These are phyloP conservation scores for Rutpela maculata DNA, from an alignment of 2,888 invertebrate species.

Conservation along the genomic window DNA sequence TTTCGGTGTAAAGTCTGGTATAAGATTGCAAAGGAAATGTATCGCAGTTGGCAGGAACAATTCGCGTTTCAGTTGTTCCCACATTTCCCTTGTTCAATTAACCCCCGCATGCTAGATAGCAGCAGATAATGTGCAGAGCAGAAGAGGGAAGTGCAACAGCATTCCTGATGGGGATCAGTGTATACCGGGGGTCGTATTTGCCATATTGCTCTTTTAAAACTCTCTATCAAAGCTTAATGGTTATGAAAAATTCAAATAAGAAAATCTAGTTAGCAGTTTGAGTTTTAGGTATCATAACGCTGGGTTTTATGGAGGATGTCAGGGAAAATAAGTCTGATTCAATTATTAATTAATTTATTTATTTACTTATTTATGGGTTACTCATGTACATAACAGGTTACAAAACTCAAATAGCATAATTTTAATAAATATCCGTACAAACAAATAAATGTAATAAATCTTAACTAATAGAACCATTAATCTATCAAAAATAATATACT, in stretches of 20 bases:
- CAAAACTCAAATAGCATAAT: too few species aligned
- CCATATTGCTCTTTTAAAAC: constrained; percentile 17
- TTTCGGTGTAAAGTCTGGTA: constrained; percentile 16
- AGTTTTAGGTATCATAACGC: not conserved
- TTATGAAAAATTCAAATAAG: constrained; percentile 43
- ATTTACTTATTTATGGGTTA: too few species aligned
- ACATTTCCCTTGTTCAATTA: constrained; percentile 57
- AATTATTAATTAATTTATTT: too few species aligned
- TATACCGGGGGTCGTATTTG: constrained; percentile 25
- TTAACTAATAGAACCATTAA: too few species aligned
- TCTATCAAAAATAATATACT: too few species aligned
- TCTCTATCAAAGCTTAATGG: constrained; percentile 38
- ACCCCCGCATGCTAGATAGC: constrained; percentile 47
- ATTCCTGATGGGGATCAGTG: constrained; percentile 40
- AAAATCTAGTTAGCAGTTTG: constrained; percentile 38
- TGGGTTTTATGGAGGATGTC: not conserved
- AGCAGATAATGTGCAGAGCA: constrained; percentile 45
- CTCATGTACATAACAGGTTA: too few species aligned
- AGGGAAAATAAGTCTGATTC: too few species aligned
- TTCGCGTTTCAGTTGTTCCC: constrained; percentile 52
- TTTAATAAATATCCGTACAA: too few species aligned
- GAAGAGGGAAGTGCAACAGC: constrained; percentile 45
- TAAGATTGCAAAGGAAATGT: constrained; percentile 31
- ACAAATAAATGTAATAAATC: too few species aligned
- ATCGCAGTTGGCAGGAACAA: constrained; percentile 50